Percentiles rank a stretch among this genome's conserved stretches.
Evolutionary conservation across 2,113 vertebrate species (phyloP).

Genomic region (Chloropsis cyanopogon): DNA sequence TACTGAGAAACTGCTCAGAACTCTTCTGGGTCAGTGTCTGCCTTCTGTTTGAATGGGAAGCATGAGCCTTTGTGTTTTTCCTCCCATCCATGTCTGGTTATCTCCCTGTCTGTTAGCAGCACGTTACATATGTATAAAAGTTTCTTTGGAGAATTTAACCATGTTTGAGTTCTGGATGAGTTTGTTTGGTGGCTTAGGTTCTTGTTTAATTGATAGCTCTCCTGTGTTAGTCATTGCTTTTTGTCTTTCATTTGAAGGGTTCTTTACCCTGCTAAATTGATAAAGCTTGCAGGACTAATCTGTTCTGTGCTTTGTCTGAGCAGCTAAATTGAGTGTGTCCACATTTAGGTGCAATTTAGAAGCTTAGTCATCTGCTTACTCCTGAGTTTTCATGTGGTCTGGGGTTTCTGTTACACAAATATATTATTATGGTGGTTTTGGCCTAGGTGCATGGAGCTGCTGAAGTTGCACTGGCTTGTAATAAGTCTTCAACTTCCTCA

Average conservation of each 20-base stretch:
- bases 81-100: neutral
- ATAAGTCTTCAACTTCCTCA: conserved; percentile 46
- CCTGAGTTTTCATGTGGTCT: conserved; percentile 48
- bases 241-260: neutral
- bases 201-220: neutral
- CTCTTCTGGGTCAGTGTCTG: neutral
- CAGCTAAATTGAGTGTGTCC: conserved; percentile 42
- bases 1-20: neutral
- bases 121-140: neutral
- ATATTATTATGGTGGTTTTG: conserved; percentile 51
- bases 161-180: neutral
- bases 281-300: conserved; percentile 26
- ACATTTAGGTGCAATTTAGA: conserved; percentile 48
- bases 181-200: neutral
- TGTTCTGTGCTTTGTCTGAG: conserved; percentile 13
- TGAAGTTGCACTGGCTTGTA: conserved; percentile 21
- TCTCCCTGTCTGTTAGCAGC: neutral
- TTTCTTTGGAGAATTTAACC: neutral
- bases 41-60: neutral
- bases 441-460: conserved; percentile 16
- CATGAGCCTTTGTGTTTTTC: neutral
- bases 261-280: conserved; percentile 5
- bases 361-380: conserved; percentile 50
- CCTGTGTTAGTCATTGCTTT: neutral
- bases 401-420: conserved; percentile 53